These are phyloP conservation scores for Sylvia atricapilla DNA, from an alignment of 2,113 vertebrate species.

Conservation along the genomic window DNA sequence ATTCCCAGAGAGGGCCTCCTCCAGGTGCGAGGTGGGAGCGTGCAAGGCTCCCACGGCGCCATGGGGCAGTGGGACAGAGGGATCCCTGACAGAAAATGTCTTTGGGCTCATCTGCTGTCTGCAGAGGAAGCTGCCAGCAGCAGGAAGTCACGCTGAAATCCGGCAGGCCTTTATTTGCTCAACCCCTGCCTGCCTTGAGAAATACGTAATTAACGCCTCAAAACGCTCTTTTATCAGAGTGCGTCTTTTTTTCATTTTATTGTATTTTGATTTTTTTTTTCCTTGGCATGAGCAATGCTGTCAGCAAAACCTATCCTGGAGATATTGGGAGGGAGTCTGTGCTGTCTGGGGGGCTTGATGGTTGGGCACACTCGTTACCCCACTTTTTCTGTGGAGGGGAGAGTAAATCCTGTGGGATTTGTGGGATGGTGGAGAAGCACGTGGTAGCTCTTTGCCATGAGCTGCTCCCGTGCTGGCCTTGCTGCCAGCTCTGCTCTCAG, in stretches of 20 bases:
- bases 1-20: constrained; percentile 20
- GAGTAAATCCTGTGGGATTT: not conserved
- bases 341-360: accelerated
- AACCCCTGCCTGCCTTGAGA: constrained; percentile 58
- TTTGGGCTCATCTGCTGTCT: not conserved
- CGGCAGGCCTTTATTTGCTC: constrained; percentile 63
- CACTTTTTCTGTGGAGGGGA: not conserved
- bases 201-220: constrained; percentile 10
- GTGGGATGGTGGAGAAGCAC: not conserved
- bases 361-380: not conserved
- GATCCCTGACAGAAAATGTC: constrained; percentile 36
- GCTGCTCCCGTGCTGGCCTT: not conserved
- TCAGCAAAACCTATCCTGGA: accelerated
- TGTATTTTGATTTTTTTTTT: not conserved
- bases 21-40: not conserved
- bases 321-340: not conserved
- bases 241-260: accelerated
- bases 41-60: not conserved
- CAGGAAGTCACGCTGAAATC: constrained; percentile 62
- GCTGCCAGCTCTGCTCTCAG: not conserved
- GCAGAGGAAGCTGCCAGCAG: constrained; percentile 53
- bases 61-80: not conserved
- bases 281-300: not conserved
- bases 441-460: not conserved
- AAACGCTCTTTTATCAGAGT: not conserved